These are phyloP conservation scores for Amiota communis DNA, from an alignment of 2,888 invertebrate species.

Conservation along the genomic window DNA sequence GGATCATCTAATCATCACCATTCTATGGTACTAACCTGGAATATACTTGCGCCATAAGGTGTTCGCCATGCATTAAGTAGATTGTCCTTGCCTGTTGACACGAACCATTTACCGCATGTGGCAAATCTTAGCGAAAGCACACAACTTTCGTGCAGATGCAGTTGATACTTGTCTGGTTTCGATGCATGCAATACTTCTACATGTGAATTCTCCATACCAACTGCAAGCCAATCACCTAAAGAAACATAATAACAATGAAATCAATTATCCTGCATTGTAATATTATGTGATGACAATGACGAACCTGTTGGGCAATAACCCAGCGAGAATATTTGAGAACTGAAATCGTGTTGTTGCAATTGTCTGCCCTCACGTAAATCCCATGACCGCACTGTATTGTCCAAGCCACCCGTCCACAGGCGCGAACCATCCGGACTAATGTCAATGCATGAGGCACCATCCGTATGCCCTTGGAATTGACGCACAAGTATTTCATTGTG, in stretches of 20 bases:
- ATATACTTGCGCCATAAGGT: conserved; percentile 97
- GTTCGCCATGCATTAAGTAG: conserved; percentile 97
- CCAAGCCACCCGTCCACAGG: conserved; percentile 94
- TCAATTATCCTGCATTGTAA: neutral
- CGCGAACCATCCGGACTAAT: conserved; percentile 94
- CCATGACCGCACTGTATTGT: conserved; percentile 98
- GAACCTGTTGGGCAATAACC: conserved; percentile 93
- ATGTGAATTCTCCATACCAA: conserved; percentile 98
- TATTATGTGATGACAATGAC: neutral
- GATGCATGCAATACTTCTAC: conserved; percentile 94
- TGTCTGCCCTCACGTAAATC: conserved; percentile 94
- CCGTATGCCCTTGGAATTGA: conserved; percentile 96
- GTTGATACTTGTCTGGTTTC: conserved; percentile 95
- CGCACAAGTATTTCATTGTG: conserved; percentile 93
- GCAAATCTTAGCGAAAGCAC: conserved; percentile 97
- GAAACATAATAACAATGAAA: neutral
- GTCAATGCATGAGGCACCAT: conserved; percentile 98
- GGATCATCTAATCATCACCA: neutral
- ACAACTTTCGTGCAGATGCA: conserved; percentile 96
- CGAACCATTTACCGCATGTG: conserved; percentile 98
- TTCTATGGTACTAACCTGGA: conserved; percentile 81
- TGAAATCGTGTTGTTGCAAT: conserved; percentile 95
- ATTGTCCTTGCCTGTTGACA: conserved; percentile 99
- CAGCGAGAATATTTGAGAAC: conserved; percentile 88
- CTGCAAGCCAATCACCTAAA: conserved; percentile 93